Evolutionary conservation across 2,113 vertebrate genomes (phyloP).

Genomic region (Recurvirostra avosetta): DNA sequence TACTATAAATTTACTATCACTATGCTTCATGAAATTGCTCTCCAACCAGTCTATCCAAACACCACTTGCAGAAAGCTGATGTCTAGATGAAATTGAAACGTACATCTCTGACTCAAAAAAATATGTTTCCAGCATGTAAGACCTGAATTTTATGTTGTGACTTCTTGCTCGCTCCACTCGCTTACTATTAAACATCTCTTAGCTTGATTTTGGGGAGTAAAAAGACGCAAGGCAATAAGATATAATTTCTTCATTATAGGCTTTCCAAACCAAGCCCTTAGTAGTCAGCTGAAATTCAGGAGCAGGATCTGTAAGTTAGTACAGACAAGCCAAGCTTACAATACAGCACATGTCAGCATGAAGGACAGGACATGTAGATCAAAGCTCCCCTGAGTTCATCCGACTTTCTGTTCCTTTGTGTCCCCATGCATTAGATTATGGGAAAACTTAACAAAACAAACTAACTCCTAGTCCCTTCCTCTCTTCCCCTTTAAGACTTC

Average conservation of each 20-base stretch:
- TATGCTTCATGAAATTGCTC: neutral
- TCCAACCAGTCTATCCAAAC: neutral
- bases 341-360: accelerated
- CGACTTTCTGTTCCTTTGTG: neutral
- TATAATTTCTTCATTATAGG: neutral
- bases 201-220: neutral
- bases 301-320: neutral
- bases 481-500: neutral
- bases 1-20: neutral
- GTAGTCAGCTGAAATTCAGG: neutral
- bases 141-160: neutral
- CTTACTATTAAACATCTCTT: neutral
- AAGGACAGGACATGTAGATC: neutral
- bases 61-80: neutral
- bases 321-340: neutral
- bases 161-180: neutral
- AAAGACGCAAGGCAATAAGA: neutral
- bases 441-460: conserved; percentile 42
- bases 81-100: neutral
- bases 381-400: neutral
- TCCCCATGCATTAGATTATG: neutral
- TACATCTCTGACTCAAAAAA: neutral
- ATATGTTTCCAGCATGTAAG: neutral
- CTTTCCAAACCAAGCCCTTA: neutral
- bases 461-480: neutral